Conservation (phyloP, 2,888 invertebrate genomes). For the Megamerina dolium region DNA sequence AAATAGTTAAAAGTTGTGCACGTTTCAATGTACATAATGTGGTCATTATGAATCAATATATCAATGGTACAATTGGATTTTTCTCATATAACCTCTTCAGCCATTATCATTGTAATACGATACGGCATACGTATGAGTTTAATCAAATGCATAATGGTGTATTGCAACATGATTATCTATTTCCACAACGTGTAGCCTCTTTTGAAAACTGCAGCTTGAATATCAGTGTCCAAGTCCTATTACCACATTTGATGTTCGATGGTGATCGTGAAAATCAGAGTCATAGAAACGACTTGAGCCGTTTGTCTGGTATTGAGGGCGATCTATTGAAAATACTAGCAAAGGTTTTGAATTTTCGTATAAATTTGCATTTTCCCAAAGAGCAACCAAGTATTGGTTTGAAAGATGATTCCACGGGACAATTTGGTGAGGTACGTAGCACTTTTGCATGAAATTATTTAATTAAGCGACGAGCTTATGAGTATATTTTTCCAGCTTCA, state of each 20-base stretch:
- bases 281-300: constrained; percentile 12
- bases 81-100: constrained; percentile 19
- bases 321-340: constrained; percentile 31
- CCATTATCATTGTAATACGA: constrained; percentile 13
- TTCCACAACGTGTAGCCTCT: constrained; percentile 22
- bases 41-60: constrained; percentile 26
- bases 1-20: constrained; percentile 27
- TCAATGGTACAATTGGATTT: constrained; percentile 13
- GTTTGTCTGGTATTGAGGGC: constrained; percentile 36
- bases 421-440: constrained; percentile 29
- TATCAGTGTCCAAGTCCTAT: constrained; percentile 27
- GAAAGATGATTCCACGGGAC: constrained; percentile 24
- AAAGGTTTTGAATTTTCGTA: constrained; percentile 28
- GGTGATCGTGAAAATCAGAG: constrained; percentile 26
- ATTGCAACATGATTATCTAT: constrained; percentile 21
- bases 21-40: constrained; percentile 30
- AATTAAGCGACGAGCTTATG: too few relatives aligned
- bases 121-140: constrained; percentile 18
- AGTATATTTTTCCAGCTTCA: constrained; percentile 32
- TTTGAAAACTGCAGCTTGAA: constrained; percentile 30
- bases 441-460: neutral
- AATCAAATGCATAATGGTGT: constrained; percentile 24
- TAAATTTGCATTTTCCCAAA: constrained; percentile 25
- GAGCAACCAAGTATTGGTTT: constrained; percentile 18
- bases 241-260: constrained; percentile 29